phyloP scores from a whole-genome alignment of 1,140 invertebrate genomes.

The Drosophila albomicans region DNA sequence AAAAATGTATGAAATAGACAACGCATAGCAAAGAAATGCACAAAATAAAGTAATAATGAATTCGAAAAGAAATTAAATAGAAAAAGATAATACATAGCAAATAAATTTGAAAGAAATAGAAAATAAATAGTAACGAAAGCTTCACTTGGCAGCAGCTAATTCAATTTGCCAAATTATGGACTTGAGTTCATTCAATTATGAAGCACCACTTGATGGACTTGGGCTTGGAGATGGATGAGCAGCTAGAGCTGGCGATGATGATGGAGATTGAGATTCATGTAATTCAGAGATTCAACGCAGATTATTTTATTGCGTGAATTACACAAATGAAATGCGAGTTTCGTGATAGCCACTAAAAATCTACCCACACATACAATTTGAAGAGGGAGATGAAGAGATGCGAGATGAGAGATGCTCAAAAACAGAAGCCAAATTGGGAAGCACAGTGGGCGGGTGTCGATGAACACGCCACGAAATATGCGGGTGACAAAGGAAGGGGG shows the following conservation, averaged over 20 bases:
- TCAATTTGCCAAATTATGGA: conserved; percentile 61
- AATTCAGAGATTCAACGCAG: conserved; percentile 42
- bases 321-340: conserved; percentile 68
- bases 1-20: too few relatives aligned
- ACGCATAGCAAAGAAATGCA: too few relatives aligned
- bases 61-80: too few relatives aligned
- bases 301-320: conserved; percentile 82
- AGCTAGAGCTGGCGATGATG: too few relatives aligned
- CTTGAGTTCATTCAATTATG: conserved; percentile 75
- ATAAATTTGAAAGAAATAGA: too few relatives aligned
- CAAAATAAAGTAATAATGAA: too few relatives aligned
- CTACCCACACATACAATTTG: conserved; percentile 30
- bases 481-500: not conserved
- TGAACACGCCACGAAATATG: conserved; percentile 43
- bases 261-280: conserved; percentile 14
- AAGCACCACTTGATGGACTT: conserved; percentile 59
- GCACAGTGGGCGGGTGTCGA: conserved; percentile 67
- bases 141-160: conserved; percentile 43
- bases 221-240: not conserved
- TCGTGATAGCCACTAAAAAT: conserved; percentile 67
- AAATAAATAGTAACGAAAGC: too few relatives aligned
- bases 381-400: not conserved
- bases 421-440: conserved; percentile 69
- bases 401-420: conserved; percentile 9
- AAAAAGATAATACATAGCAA: too few relatives aligned